Base-by-base conservation (phyloP, 2,888 invertebrate genomes). In the Colletes collaris region DNA sequence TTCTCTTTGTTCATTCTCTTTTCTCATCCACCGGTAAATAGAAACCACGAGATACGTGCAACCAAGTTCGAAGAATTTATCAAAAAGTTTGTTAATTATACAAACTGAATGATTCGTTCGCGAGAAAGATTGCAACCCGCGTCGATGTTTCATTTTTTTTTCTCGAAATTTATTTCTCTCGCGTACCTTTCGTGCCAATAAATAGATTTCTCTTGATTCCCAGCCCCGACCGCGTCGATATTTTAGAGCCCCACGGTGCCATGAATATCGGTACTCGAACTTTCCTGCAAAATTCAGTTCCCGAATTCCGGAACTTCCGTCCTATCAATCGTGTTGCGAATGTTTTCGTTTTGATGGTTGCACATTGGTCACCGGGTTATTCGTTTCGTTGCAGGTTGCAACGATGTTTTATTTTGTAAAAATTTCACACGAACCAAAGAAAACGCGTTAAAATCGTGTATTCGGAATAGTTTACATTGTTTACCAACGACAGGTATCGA, bases 401-500 rank as follows among this genome's bases (percentile, higher is more conserved):
- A n/a, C 40, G 4, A 16, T 10, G 40, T 35, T 59, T 59, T 40
- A 16, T 59, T 59, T 16, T 4, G 11, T 44, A 5, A 40, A 7
- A 16, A 40, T 16, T 58, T 58, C 16, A 40, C 8, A 40, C 40
- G 40, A 27, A 27, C 27, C 27, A 27, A 27, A 27, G 27, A 27
- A 27, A 27, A 27, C 27, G 27, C 27, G 27, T 27, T 16, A 16
- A 16, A 16, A 16, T 16, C 16, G 16, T 16, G 16, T 16, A 16
- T 16, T 16, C 16, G 16, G 16, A 16, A 58, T 73, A 56, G 66
- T 81, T 75, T 52, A 62, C 46, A 64, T 66, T 81, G 72, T 81
- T 84, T 75, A 66, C 77, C 46, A 67, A 6, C 52, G 69, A 44
- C 70, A 53, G 55, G 58, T 72, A 85, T 75, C 69, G 60, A 35